Conservation (phyloP, 1,140 invertebrate genomes). For the Triops longicaudatus region DNA sequence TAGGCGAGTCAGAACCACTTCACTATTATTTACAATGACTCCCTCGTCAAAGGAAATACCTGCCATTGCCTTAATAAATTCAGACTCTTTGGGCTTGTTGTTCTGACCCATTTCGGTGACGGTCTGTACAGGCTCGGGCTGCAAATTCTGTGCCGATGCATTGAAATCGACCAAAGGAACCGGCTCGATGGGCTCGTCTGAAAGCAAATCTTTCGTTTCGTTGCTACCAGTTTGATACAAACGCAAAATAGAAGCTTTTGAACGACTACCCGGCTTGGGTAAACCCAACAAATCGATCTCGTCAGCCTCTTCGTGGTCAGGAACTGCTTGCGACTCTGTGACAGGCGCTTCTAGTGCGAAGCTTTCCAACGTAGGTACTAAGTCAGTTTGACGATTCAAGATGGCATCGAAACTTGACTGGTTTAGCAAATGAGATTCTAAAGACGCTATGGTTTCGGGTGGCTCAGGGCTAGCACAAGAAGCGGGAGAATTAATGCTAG, state of each 20-base stretch:
- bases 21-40: background rate
- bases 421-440: conserved; percentile 22
- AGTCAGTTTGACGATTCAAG: conserved; percentile 34
- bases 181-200: conserved; percentile 26
- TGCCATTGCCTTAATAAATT: background rate
- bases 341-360: conserved; percentile 22
- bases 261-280: conserved; percentile 30
- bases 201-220: conserved; percentile 32
- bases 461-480: conserved; percentile 27
- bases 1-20: conserved; percentile 1
- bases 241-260: conserved; percentile 35
- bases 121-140: background rate
- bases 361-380: conserved; percentile 31
- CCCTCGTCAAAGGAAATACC: background rate
- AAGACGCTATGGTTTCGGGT: background rate
- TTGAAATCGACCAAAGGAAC: conserved; percentile 21
- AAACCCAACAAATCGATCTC: conserved; percentile 35
- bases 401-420: conserved; percentile 34
- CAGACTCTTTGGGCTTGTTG: background rate
- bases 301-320: conserved; percentile 26
- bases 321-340: background rate
- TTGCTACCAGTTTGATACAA: conserved; percentile 33
- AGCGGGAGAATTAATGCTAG: conserved; percentile 25
- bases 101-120: background rate
- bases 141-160: background rate